Conservation (phyloP, 2,113 vertebrate species). For the Geococcyx californianus region DNA sequence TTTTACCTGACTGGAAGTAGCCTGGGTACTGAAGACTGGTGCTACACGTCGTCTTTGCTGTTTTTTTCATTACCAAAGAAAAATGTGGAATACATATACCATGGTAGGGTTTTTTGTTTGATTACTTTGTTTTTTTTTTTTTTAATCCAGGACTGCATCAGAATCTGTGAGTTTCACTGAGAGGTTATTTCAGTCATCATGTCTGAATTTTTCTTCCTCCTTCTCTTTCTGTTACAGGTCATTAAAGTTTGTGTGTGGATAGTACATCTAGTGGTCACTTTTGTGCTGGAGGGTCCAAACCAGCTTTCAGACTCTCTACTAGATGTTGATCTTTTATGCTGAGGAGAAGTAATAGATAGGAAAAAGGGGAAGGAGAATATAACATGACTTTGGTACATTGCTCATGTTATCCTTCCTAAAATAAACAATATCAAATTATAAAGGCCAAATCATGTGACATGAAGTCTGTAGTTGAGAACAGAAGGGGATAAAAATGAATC, state of each 20-base stretch:
- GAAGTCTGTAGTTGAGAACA: neutral
- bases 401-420: neutral
- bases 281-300: neutral
- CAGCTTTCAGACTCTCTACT: neutral
- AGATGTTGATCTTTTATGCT: neutral
- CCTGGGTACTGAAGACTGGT: neutral
- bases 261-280: neutral
- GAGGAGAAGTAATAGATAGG: neutral
- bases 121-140: neutral
- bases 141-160: neutral
- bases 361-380: neutral
- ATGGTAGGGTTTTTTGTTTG: neutral
- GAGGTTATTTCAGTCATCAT: neutral
- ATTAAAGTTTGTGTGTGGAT: neutral
- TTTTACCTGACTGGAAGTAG: neutral
- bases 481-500: neutral
- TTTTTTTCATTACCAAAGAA: neutral
- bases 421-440: neutral
- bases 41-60: neutral
- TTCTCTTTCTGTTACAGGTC: neutral
- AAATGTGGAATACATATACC: neutral
- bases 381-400: neutral
- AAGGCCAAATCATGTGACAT: neutral
- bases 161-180: neutral
- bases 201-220: neutral